Evolutionary conservation across 2,888 invertebrate species (phyloP), one percentile per base, ranked within the genome.

Genomic region (Conops quadrifasciatus): DNA sequence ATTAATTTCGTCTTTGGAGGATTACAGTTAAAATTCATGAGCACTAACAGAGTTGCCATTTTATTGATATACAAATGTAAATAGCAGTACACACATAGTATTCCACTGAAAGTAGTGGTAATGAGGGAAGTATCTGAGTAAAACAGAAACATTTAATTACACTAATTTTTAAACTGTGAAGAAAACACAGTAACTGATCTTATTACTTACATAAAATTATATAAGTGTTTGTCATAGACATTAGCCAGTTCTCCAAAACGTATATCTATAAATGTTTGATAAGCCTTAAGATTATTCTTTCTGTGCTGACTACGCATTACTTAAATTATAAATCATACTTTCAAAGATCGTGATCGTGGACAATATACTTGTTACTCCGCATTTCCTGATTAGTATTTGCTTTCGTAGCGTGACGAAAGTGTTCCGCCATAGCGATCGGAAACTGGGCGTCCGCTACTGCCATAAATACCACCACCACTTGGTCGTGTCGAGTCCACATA

Each of bases 381-480:
- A 49, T 28, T 15, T 47, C 43, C 24, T 21, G 1, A 56, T 66
- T 56, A 66, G 16, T 68, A 62, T 62, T 68, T 68, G 60, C 51
- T 36, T 62, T 69, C 73, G 53, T 85, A 86, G 63, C 85, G 83
- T n/a, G 85, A 80, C 15, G 80, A 81, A n/a, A 85, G 80, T 66
- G 80, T 82, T 1, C 81, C 82, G 2, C 81, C 80, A 72, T 86
- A 86, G 9, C 86, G 82, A 74, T 85, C 85, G 73, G 84, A 83
- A 7, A 78, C 75, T 5, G 84, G 83, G 0, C 85, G 80, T 64
- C 81, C 79, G 56, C 79, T 78, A 60, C 71, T 72, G 0, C 80
- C 81, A 56, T 82, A 83, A 75, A 83, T 79, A 64, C 82, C 81
- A 64, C 82, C 81, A 21, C 80, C 77, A 36, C 77, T 74, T n/a